Evolutionary conservation across 2,113 vertebrate species (phyloP), one percentile per base, ranked within the genome.

Genomic region (Himantopus leucocephalus): DNA sequence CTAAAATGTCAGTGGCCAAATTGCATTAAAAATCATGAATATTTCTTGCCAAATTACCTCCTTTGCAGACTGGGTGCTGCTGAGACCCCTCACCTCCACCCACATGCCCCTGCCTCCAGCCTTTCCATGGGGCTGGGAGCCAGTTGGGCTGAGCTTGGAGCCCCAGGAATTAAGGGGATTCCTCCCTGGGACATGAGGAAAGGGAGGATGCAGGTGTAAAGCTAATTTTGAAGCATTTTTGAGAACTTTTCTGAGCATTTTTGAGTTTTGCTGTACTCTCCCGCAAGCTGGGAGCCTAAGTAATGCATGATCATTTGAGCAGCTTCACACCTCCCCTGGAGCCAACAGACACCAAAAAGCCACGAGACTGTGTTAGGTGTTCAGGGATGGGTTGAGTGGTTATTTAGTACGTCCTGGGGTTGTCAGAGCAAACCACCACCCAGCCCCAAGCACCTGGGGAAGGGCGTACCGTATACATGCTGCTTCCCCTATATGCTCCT

Each of bases 401-500:
- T 41, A 52, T 81, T 58, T 29, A 53, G 27, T 27, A 6, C 0
- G 1, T 41, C 26, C 34, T 37, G 27, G 37, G 18, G 24, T 8
- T 39, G 45, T 21, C 0, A 3, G n/a, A 81, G 47, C 30, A 76
- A 72, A 50, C 22, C 32, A 32, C 50, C 10, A 5, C 43, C 43
- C 6, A 11, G 13, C 45, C 18, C 22, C 2, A 1, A 43, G 39
- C 11, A 19, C 29, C 23, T 45, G 32, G 32, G 21, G 30, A 35
- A 66, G 50, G 37, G 1, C 1, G 0, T 48, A 39, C 26, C 2
- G 1, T 34, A 6, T 2, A 5, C 14, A 26, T 15, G 2, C 39
- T 55, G 30, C 78, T 37, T 78, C 60, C 15, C 16, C 15, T 30
- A 23, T 22, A 7, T 0, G 1, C 9, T 35, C 23, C 45, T n/a